Evolutionary conservation across 53 echinoderm and acorn worm genomes (phyloP), one percentile per base, ranked within the genome.

Genomic region (Patiria pectinifera): DNA sequence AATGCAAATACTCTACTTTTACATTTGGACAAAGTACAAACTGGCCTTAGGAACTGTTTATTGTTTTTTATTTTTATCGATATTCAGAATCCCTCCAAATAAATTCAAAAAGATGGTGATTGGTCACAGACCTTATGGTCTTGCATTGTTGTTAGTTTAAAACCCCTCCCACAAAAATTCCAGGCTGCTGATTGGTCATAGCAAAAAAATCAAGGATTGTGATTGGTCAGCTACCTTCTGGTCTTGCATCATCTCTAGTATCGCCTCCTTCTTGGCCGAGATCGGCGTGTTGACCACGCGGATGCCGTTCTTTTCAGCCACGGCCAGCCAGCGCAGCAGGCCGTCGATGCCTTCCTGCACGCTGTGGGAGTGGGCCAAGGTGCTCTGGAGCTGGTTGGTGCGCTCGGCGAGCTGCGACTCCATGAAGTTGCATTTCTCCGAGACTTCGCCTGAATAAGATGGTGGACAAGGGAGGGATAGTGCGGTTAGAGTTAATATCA

Each of bases 321-420:
- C 88, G 70, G 95, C 99, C 87, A 99, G 83, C 99, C 99, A 99
- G 85, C 97, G 94, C 9, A 96, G 93, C 71, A 99, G 94, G 66
- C 85, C 92, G 11, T 96, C 96, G 45, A 99, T 95, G 89, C 96
- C 94, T 16, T 99, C 99, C 83, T 99, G 99, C 58, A 99, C 97
- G 77, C 94, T 95, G 95, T 99, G 96, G 18, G 97, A 96, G 85
- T 97, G 97, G 16, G 96, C 86, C 76, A 99, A 95, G 83, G 95
- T 94, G 82, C 96, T 96, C 92, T 97, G 99, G 21, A 99, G 93
- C 53, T 96, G 96, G 95, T 99, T 99, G 95, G 94, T 99, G 76
- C 99, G 95, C 23, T 99, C 97, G 16, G 99, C 98, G 11, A 99
- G 95, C 66, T 94, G 89, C 5, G 92, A 86, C 80, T 99, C 99